A percentile compares a stretch with the other conserved stretches of the same genome.
phyloP scores from a whole-genome alignment of 1,140 invertebrate species.

The Hetaerina americana region DNA sequence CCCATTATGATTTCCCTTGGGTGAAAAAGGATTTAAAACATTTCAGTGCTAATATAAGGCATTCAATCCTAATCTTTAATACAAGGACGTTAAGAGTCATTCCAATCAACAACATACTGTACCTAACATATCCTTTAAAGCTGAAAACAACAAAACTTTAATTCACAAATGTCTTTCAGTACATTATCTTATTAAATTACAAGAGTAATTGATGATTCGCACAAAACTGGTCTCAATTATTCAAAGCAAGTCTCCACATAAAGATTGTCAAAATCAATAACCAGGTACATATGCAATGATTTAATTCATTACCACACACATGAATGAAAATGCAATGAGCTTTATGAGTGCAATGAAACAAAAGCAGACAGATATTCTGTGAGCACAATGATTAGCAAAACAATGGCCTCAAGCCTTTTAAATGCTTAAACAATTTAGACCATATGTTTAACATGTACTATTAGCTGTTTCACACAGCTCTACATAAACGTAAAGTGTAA shows the following conservation, averaged over 20 bases:
- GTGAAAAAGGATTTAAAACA: background rate
- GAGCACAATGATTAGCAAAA: background rate
- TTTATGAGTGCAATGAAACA: background rate
- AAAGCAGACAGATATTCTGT: background rate
- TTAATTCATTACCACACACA: no score
- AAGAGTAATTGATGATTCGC: no score
- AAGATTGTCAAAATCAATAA: no score
- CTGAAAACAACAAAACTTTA: conserved; percentile 7
- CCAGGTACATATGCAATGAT: no score
- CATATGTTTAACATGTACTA: background rate
- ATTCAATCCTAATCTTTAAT: background rate
- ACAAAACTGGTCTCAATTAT: no score
- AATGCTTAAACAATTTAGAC: background rate
- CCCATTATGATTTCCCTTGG: background rate
- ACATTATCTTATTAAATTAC: no score
- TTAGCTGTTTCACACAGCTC: background rate
- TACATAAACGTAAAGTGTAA: background rate
- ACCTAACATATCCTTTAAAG: conserved; percentile 11
- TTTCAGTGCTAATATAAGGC: background rate
- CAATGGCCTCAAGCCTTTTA: background rate
- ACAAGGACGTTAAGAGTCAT: background rate
- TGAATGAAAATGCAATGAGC: no score
- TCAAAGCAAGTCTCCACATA: no score
- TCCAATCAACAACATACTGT: conserved; percentile 6
- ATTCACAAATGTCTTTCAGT: no score